These are phyloP conservation scores for Chaetorhynchus papuensis DNA, from an alignment of 2,113 vertebrate genomes.

Conservation along the genomic window DNA sequence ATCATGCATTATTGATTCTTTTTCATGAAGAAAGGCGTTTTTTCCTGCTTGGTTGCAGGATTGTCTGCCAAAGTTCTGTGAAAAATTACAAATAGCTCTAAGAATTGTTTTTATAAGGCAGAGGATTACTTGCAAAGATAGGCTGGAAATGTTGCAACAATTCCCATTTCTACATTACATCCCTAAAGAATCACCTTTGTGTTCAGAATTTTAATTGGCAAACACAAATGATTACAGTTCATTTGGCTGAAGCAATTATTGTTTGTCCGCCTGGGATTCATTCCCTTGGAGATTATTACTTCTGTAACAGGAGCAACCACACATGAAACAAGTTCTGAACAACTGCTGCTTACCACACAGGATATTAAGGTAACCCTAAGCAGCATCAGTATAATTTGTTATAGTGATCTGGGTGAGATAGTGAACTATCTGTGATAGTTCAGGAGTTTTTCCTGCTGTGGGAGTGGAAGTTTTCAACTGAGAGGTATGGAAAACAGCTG, in stretches of 20 bases:
- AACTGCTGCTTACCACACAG: background rate
- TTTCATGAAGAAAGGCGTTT: background rate
- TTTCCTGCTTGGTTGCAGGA: background rate
- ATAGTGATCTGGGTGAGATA: background rate
- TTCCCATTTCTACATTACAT: background rate
- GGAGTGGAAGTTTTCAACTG: background rate
- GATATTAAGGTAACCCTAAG: background rate
- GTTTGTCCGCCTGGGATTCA: background rate
- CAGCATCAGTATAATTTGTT: background rate
- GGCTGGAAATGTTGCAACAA: background rate
- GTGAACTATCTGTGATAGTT: background rate
- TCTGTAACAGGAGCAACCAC: background rate
- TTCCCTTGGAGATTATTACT: background rate
- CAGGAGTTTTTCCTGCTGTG: background rate
- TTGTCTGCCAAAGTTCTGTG: background rate
- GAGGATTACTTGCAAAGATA: background rate
- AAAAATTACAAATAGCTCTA: constrained; percentile 2
- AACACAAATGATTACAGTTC: background rate
- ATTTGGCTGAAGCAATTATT: background rate
- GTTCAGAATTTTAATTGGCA: background rate
- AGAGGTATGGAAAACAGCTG: background rate
- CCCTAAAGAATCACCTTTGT: background rate
- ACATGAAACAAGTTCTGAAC: background rate
- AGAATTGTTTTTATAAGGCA: background rate
- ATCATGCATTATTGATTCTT: background rate